phyloP scores from a whole-genome alignment of 2,113 vertebrate genomes.

The Tinamus guttatus region DNA sequence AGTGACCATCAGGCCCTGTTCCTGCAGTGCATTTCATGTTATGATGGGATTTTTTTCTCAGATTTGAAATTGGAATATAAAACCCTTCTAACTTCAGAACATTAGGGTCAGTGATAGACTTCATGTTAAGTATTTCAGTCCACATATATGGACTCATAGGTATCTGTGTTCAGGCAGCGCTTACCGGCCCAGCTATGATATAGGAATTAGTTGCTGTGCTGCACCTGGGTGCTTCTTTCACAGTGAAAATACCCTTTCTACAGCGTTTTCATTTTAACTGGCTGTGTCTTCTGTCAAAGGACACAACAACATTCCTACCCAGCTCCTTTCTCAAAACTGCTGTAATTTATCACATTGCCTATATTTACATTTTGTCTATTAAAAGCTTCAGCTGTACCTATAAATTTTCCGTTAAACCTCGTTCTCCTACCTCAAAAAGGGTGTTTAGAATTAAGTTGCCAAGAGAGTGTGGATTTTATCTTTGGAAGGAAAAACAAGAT shows the following conservation, averaged over 20 bases:
- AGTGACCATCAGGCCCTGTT: not conserved
- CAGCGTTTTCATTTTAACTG: not conserved
- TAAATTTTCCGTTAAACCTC: rapidly evolving
- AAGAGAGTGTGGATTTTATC: not conserved
- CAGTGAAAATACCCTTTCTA: not conserved
- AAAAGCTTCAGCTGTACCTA: not conserved
- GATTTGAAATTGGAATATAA: not conserved
- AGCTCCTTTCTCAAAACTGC: not conserved
- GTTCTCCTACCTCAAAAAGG: not conserved
- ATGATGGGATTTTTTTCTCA: not conserved
- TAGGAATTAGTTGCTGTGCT: not conserved
- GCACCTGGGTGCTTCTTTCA: not conserved
- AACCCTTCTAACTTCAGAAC: not conserved
- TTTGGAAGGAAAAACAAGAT: not conserved
- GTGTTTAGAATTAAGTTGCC: not conserved
- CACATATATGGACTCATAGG: not conserved
- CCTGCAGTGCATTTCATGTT: not conserved
- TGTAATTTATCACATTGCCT: not conserved
- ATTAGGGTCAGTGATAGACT: not conserved
- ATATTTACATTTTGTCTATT: not conserved
- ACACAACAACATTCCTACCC: not conserved
- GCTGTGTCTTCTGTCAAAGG: not conserved
- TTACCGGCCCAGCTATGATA: not conserved
- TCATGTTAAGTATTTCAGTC: not conserved
- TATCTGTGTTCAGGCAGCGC: not conserved